These are phyloP conservation scores for Lepeophtheirus salmonis DNA, from an alignment of 1,140 invertebrate genomes.

Conservation along the genomic window DNA sequence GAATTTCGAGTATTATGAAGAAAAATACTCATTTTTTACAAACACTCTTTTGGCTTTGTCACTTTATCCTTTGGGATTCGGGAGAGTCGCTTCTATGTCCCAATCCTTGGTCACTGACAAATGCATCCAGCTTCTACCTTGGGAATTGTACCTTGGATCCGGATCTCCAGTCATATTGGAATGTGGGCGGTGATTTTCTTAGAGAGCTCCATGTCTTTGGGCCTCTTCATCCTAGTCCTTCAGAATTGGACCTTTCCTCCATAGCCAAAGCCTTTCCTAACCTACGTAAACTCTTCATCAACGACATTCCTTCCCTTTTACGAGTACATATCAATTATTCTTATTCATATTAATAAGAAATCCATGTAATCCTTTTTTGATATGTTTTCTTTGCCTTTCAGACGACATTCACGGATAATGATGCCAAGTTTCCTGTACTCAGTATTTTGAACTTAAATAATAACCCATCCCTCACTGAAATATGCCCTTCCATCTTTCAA, in stretches of 20 bases:
- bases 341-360: no score
- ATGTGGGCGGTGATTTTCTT: not conserved
- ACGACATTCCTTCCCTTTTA: not conserved
- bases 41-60: not conserved
- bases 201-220: not conserved
- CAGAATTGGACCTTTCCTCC: not conserved
- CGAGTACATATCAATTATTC: no score
- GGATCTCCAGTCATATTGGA: not conserved
- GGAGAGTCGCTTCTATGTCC: not conserved
- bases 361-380: not conserved
- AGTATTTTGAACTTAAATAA: not conserved
- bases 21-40: not conserved
- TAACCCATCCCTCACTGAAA: not conserved
- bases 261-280: not conserved
- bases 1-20: not conserved
- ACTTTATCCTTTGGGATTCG: not conserved
- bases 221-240: not conserved
- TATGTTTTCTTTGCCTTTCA: not conserved
- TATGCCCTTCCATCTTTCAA: not conserved
- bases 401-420: not conserved
- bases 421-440: not conserved
- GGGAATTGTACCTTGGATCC: not conserved
- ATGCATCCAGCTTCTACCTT: not conserved
- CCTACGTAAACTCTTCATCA: not conserved
- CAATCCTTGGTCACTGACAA: not conserved